A percentile compares a stretch with the other conserved stretches of the same genome.
phyloP scores from a whole-genome alignment of 2,888 invertebrate species.

The Drosophila neutralis region DNA sequence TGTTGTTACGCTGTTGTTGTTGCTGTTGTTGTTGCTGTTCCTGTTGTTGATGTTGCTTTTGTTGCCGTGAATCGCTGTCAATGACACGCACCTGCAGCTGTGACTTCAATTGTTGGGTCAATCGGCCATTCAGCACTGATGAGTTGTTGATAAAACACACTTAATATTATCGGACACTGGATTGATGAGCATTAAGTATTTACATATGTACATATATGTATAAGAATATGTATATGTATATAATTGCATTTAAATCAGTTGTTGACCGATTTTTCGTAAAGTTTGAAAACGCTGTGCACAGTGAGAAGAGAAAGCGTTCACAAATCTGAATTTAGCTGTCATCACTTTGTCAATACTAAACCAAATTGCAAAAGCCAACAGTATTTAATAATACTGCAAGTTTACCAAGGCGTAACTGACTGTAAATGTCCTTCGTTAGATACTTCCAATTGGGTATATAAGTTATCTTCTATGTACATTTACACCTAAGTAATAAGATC shows the following conservation, averaged over 20 bases:
- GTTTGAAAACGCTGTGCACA: neutral
- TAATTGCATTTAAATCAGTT: constrained; percentile 23
- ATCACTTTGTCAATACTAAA: neutral
- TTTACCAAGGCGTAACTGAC: neutral
- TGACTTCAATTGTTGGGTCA: constrained; percentile 73
- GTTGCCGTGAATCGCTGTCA: constrained; percentile 65
- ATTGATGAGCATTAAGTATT: constrained; percentile 29
- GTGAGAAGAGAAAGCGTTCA: neutral
- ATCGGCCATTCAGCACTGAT: constrained; percentile 64
- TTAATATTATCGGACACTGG: constrained; percentile 16
- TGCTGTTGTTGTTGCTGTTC: constrained; percentile 21
- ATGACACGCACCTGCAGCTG: constrained; percentile 72
- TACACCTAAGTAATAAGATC: neutral
- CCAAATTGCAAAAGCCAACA: neutral
- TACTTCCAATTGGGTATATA: neutral
- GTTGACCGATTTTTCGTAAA: neutral
- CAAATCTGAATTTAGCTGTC: neutral
- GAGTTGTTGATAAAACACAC: constrained; percentile 27
- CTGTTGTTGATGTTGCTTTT: constrained; percentile 31
- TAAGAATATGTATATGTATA: neutral
- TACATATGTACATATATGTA: neutral
- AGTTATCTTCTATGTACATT: too few species aligned
- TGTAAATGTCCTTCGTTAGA: neutral
- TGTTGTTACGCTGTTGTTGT: constrained; percentile 30
- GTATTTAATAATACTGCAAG: neutral